Evolutionary conservation across 92 coral and sea anemone species (phyloP).

Genomic region (Actinostola sp.): DNA sequence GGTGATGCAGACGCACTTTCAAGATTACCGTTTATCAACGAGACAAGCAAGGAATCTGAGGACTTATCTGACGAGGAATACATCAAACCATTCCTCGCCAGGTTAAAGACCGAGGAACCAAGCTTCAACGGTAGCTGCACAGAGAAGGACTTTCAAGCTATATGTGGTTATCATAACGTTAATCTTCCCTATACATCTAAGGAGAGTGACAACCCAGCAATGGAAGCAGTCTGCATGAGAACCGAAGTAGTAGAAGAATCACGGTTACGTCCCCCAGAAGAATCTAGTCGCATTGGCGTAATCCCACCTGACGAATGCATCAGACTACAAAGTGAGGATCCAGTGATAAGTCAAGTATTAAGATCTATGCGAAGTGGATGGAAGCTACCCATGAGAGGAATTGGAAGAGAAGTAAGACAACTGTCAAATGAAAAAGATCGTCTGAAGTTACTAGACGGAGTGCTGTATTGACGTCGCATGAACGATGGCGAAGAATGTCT

Average conservation of each 20-base stretch:
- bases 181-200: not conserved
- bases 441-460: not conserved
- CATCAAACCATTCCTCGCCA: not conserved
- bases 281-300: too few species aligned
- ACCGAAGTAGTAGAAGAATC: not conserved
- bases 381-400: not conserved
- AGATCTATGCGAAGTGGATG: not conserved
- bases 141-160: not conserved
- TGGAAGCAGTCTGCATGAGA: not conserved
- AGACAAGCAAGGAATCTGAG: not conserved
- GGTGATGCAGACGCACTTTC: slow-evolving; percentile 29
- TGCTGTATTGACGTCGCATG: not conserved
- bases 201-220: not conserved
- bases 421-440: not conserved
- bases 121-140: not conserved
- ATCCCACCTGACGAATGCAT: not conserved
- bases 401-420: not conserved
- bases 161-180: not conserved
- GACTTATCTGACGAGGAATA: not conserved
- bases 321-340: not conserved
- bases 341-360: not conserved
- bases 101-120: not conserved
- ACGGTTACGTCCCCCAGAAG: not conserved
- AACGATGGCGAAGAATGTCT: not conserved
- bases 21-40: not conserved